A percentile compares a stretch with the other conserved stretches of the same genome.
phyloP scores from a whole-genome alignment of 2,113 vertebrate species.

The Platichthys stellatus region DNA sequence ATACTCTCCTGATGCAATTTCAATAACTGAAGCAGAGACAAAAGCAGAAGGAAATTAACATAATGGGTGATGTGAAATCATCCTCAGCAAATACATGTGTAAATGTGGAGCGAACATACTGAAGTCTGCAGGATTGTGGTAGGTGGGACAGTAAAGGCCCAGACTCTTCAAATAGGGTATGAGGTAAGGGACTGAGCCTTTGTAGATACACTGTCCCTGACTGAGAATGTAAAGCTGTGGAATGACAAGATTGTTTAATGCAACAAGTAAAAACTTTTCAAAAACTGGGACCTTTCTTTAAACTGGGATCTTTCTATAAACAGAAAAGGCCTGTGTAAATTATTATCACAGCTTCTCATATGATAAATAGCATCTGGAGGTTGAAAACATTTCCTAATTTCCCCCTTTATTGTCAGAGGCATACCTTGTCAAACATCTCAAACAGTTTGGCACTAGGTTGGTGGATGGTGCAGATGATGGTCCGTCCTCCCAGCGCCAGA shows the following conservation, averaged over 20 bases:
- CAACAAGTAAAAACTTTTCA: too few species aligned
- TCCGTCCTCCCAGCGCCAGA: slow-evolving; percentile 93
- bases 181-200: slow-evolving; percentile 91
- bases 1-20: slow-evolving; percentile 96
- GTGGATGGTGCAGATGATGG: slow-evolving; percentile 98
- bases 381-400: not conserved
- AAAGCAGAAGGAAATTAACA: not conserved
- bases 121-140: slow-evolving; percentile 98
- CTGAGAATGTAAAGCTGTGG: slow-evolving; percentile 97
- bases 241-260: not conserved
- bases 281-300: too few species aligned
- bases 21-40: slow-evolving; percentile 87
- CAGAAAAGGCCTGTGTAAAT: not conserved
- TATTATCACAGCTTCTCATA: not conserved
- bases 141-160: slow-evolving; percentile 94
- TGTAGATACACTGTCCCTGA: slow-evolving; percentile 98
- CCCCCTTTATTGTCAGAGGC: not conserved
- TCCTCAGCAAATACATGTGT: not conserved
- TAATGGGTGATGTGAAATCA: not conserved
- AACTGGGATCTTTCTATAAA: too few species aligned
- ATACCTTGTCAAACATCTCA: slow-evolving; percentile 98
- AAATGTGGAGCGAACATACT: slow-evolving; percentile 84
- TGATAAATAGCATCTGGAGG: not conserved
- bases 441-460: slow-evolving; percentile 98
- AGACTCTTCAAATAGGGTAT: slow-evolving; percentile 96